A percentile compares a stretch with the other conserved stretches of the same genome.
phyloP scores from a whole-genome alignment of 2,113 vertebrate species.

The Gasterosteus nipponicus region DNA sequence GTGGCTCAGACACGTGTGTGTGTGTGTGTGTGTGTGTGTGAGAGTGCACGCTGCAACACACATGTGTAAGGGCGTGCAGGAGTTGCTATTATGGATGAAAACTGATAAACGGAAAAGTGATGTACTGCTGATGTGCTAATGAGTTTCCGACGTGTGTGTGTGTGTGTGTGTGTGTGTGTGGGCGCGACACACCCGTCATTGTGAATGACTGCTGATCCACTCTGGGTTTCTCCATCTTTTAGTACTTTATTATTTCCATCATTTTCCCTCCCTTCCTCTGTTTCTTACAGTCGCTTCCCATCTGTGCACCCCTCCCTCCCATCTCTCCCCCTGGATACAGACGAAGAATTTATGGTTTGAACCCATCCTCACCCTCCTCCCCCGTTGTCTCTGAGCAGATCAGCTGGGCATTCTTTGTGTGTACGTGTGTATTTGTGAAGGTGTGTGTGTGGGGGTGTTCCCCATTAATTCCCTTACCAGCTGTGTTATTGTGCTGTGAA shows the following conservation, averaged over 20 bases:
- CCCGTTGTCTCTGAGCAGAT: conserved; percentile 61
- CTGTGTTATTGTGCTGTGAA: conserved; percentile 27
- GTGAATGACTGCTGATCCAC: conserved; percentile 7
- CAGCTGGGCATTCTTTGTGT: conserved; percentile 28
- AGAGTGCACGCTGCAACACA: too few relatives aligned
- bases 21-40: background rate
- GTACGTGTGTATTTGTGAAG: conserved; percentile 25
- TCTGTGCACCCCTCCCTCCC: conserved; percentile 27
- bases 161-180: conserved; percentile 3
- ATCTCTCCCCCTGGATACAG: conserved; percentile 47
- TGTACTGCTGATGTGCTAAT: conserved; percentile 45
- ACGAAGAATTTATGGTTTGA: conserved; percentile 50
- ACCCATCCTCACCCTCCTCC: conserved; percentile 30
- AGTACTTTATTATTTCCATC: conserved; percentile 25
- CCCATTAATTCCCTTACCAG: conserved; percentile 57
- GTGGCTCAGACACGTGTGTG: background rate
- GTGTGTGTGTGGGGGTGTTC: conserved; percentile 29
- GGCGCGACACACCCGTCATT: background rate
- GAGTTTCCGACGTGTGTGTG: conserved; percentile 10
- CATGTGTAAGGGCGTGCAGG: background rate
- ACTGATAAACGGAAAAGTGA: conserved; percentile 45
- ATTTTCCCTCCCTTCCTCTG: conserved; percentile 5
- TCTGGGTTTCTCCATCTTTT: conserved; percentile 28
- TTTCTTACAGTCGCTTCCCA: conserved; percentile 34
- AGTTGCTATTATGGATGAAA: conserved; percentile 49